These are phyloP conservation scores for Myripristis murdjan DNA, from an alignment of 2,797 vertebrate genomes.

Conservation along the genomic window DNA sequence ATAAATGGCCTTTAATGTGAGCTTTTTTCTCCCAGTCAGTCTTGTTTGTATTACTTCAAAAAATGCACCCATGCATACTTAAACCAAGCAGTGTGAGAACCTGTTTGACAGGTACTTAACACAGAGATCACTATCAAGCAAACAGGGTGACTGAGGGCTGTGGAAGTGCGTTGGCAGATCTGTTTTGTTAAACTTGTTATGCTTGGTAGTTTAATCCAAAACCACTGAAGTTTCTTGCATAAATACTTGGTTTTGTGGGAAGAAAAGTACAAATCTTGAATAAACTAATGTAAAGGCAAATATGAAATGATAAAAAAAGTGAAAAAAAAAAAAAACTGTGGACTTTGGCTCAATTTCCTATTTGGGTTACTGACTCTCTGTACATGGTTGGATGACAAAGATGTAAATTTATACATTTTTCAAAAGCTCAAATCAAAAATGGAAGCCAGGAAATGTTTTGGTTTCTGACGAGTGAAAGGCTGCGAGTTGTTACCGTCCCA, in stretches of 20 bases:
- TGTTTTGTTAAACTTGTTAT: neutral
- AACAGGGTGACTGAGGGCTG: constrained; percentile 37
- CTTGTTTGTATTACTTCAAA: constrained; percentile 15
- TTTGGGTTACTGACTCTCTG: too few species aligned
- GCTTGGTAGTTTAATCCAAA: too few species aligned
- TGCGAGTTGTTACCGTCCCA: neutral
- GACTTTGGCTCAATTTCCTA: too few species aligned
- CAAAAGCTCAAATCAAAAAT: neutral
- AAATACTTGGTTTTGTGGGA: neutral
- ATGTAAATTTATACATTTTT: neutral
- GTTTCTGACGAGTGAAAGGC: neutral
- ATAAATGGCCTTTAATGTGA: constrained; percentile 39
- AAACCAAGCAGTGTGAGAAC: constrained; percentile 52
- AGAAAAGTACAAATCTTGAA: neutral
- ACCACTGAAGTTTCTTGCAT: neutral
- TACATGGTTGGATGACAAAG: too few species aligned
- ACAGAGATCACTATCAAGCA: constrained; percentile 3
- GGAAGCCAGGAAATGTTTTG: neutral
- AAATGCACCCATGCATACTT: constrained; percentile 20
- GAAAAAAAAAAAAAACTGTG: too few species aligned
- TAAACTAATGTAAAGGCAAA: neutral
- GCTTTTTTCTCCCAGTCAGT: neutral
- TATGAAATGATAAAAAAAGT: neutral
- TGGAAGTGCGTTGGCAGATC: neutral
- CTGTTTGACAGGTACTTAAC: constrained; percentile 57